A percentile compares a stretch with the other conserved stretches of the same genome.
Evolutionary conservation across 2,888 invertebrate species (phyloP).

Genomic region (Melanophora roralis): DNA sequence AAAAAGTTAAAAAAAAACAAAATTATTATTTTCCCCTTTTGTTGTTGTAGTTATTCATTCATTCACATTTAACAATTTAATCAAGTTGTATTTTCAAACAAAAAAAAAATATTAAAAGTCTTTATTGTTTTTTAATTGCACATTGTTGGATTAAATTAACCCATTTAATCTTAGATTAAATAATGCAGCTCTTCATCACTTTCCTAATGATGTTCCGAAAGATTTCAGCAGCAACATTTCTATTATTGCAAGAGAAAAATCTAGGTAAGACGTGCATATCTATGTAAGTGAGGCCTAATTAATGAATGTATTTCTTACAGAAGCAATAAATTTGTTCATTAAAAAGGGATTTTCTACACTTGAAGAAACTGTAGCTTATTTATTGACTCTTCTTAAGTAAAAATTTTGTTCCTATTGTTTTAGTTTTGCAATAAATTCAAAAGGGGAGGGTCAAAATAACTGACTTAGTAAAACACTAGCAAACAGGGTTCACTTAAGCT

Average conservation of each 20-base stretch:
- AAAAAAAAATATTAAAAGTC: not conserved
- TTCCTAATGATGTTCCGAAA: conserved; percentile 33
- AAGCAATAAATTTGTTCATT: too few relatives aligned
- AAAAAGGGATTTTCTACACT: too few relatives aligned
- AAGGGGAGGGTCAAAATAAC: too few relatives aligned
- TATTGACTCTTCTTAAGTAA: too few relatives aligned
- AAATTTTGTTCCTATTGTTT: too few relatives aligned
- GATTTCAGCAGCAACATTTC: conserved; percentile 25
- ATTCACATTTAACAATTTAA: conserved; percentile 25
- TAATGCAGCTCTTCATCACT: conserved; percentile 41
- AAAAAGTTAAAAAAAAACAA: not conserved
- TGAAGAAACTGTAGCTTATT: too few relatives aligned
- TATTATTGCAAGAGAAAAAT: not conserved
- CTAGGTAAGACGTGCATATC: not conserved
- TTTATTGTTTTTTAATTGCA: not conserved
- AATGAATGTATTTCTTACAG: not conserved
- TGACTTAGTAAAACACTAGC: too few relatives aligned
- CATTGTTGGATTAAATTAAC: not conserved
- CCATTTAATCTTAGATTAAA: not conserved
- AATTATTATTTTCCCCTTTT: conserved; percentile 30
- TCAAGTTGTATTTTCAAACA: conserved; percentile 24
- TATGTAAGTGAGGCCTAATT: conserved; percentile 18
- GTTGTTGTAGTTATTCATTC: too few relatives aligned
- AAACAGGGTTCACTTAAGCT: too few relatives aligned
- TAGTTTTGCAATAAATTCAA: too few relatives aligned